Base-by-base conservation (phyloP, 2,888 invertebrate species). In the Deladenus siricidicola region DNA sequence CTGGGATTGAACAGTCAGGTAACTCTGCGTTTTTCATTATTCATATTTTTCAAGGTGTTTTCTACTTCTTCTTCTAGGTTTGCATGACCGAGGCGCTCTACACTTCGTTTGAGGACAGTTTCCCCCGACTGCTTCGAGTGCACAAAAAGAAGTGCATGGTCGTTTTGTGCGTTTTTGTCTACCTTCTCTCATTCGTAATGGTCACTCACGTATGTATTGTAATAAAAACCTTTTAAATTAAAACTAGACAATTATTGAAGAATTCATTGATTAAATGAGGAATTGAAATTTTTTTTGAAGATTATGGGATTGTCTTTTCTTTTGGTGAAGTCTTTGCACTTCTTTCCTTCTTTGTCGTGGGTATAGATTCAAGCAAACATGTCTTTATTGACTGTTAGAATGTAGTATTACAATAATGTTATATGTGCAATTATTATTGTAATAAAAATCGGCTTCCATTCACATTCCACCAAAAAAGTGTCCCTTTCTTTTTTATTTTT, bases 21-120 rank as follows among this genome's bases (percentile, higher is more conserved):
- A 34, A 10, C 39, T 10, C 39, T 34, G 14, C 39, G 14, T 10
- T 34, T 34, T 6, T 6, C 39, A 10, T 45, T 21, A n/a, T 28
- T 17, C 23, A 29, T n/a, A 21, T 39, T 47, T 30, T 28, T 19
- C 6, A 39, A 63, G 66, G n/a, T n/a, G n/a, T n/a, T n/a, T n/a
- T n/a, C n/a, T n/a, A n/a, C n/a, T n/a, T n/a, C n/a, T n/a, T n/a
- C n/a, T n/a, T n/a, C 24, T 60, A 78, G 74, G 79, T 79, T 6
- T 79, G 79, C 59, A 79, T 77, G 76, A 71, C 79, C 52, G 79
- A 79, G 58, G 79, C 79, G n/a, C 63, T 79, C 8, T 75, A 75
- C 64, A 78, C 78, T 3, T 76, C 79, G 1, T 50, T 79, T 24
- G 75, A 75, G 50, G 79, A 79, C 56, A 69, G 72, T 3, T 79